Evolutionary conservation across 2,888 invertebrate genomes (phyloP).

Genomic region (Tetramorium bicarinatum): DNA sequence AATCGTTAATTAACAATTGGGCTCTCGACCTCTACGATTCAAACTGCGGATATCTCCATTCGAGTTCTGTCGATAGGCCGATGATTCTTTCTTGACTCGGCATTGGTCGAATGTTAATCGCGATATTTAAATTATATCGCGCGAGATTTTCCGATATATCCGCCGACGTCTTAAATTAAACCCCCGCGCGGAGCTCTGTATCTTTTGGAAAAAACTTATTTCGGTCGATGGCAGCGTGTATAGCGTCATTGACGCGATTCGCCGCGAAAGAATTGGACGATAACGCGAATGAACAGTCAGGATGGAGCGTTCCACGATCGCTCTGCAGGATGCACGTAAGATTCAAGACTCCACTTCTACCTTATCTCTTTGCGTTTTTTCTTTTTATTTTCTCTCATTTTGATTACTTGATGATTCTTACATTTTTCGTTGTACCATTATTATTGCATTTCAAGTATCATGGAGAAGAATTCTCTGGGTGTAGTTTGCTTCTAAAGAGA

Average conservation of each 20-base stretch:
- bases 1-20: background rate
- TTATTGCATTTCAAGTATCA: background rate
- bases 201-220: constrained; percentile 70
- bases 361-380: too few species aligned
- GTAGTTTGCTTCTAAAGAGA: background rate
- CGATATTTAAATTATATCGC: constrained; percentile 41
- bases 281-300: constrained; percentile 54
- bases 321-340: constrained; percentile 80
- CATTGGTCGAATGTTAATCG: background rate
- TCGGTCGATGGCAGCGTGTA: constrained; percentile 48
- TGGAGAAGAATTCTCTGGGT: background rate
- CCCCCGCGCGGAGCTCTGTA: constrained; percentile 46
- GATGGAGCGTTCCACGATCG: constrained; percentile 79
- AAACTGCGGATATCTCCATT: background rate
- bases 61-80: background rate
- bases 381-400: background rate
- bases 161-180: constrained; percentile 39
- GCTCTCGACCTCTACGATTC: background rate
- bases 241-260: constrained; percentile 38
- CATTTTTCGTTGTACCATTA: too few species aligned
- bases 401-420: too few species aligned
- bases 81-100: background rate
- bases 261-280: constrained; percentile 46
- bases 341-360: background rate
- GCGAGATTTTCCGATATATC: background rate